A percentile compares a stretch with the other conserved stretches of the same genome.
Evolutionary conservation across 2,888 invertebrate species (phyloP).

Genomic region (Eupithecia pulchellata): DNA sequence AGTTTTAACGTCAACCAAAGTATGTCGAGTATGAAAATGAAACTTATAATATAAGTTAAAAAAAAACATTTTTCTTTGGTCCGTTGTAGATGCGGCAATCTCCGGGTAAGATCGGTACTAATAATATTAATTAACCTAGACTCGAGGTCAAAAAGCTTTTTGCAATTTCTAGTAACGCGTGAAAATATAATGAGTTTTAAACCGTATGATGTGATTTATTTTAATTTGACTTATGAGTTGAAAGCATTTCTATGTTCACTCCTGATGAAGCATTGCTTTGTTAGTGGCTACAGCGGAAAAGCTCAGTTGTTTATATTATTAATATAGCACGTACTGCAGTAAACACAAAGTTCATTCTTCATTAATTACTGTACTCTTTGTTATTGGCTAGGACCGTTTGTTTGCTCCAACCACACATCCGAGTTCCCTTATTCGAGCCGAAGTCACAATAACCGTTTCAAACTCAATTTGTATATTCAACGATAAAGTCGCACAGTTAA

Average conservation of each 20-base stretch:
- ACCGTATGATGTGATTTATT: neutral
- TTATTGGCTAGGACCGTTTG: slow-evolving; percentile 38
- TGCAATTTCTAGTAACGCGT: neutral
- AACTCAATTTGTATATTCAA: slow-evolving; percentile 41
- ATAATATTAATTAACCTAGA: neutral
- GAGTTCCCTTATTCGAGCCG: slow-evolving; percentile 33
- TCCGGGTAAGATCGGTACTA: neutral
- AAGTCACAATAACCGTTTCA: slow-evolving; percentile 44
- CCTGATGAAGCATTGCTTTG: neutral
- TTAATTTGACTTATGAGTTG: slow-evolving; percentile 1
- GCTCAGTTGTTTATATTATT: neutral
- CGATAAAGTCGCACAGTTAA: neutral
- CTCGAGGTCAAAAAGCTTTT: slow-evolving; percentile 1
- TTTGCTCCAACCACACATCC: slow-evolving; percentile 34
- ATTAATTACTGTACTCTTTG: slow-evolving; percentile 31
- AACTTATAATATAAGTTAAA: no score
- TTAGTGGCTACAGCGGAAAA: neutral
- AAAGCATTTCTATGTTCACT: neutral
- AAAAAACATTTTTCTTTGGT: neutral
- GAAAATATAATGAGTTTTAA: neutral
- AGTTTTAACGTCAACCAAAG: no score
- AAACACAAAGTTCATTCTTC: slow-evolving; percentile 10
- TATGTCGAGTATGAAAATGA: neutral
- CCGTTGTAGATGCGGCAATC: neutral
- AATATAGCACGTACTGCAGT: neutral